Conservation (phyloP, 2,888 invertebrate species). For the Antheraea assamensis region DNA sequence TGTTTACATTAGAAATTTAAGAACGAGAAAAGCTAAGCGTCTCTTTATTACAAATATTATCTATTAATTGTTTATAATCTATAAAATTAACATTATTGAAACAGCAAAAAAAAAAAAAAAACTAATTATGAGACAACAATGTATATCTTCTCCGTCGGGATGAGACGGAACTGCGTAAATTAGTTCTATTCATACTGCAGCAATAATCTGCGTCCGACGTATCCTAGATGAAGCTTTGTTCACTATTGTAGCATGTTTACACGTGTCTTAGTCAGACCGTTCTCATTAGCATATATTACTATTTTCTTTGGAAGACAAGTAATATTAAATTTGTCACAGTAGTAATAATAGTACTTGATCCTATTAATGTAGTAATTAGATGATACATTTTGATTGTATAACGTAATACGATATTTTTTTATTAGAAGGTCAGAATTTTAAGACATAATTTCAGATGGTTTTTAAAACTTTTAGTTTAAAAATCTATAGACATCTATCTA, state of each 20-base stretch:
- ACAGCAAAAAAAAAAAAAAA: background rate
- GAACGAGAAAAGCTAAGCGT: no score
- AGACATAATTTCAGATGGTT: no score
- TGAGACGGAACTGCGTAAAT: background rate
- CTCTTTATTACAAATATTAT: no score
- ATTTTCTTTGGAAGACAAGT: background rate
- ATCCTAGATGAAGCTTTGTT: constrained; percentile 8
- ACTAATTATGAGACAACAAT: background rate
- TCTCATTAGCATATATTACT: background rate
- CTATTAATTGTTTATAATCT: no score
- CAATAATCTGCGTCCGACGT: constrained; percentile 6
- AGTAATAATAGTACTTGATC: background rate
- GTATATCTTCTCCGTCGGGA: background rate
- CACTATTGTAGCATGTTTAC: constrained; percentile 8
- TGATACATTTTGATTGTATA: no score
- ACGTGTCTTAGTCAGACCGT: background rate
- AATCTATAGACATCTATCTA: no score
- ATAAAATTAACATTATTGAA: no score
- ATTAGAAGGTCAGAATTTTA: no score
- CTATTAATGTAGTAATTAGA: no score
- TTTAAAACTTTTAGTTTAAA: no score
- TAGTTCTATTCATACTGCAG: constrained; percentile 5
- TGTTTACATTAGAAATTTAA: no score
- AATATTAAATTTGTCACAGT: background rate
- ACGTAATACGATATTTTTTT: no score